These are phyloP conservation scores for Ptychoptera albimana DNA, from an alignment of 2,888 invertebrate species.

Conservation along the genomic window DNA sequence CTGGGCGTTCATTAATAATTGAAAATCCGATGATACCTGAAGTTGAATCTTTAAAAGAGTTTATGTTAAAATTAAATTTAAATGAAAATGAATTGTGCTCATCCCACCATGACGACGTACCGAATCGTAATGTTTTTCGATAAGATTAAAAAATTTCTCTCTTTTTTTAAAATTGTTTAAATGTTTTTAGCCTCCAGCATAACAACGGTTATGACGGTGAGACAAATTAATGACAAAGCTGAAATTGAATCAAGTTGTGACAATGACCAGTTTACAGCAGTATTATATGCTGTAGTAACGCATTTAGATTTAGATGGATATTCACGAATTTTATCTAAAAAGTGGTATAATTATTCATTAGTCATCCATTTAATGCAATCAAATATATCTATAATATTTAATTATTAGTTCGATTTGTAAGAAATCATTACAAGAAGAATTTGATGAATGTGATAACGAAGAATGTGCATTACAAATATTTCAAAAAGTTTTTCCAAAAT, in stretches of 20 bases:
- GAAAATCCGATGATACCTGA: slow-evolving; percentile 56
- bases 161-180: slow-evolving; percentile 7
- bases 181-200: slow-evolving; percentile 33
- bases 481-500: background rate
- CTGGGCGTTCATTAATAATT: slow-evolving; percentile 44
- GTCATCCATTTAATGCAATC: too few relatives aligned
- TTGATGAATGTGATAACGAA: background rate
- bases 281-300: slow-evolving; percentile 48
- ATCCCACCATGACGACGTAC: slow-evolving; percentile 15
- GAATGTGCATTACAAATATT: background rate
- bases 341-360: slow-evolving; percentile 20
- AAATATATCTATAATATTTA: too few relatives aligned
- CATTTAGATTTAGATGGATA: slow-evolving; percentile 54
- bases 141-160: too few relatives aligned
- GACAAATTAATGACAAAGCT: slow-evolving; percentile 35
- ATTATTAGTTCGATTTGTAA: background rate
- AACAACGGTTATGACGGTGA: slow-evolving; percentile 40
- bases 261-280: slow-evolving; percentile 47
- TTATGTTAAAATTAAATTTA: slow-evolving; percentile 27
- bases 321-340: slow-evolving; percentile 21
- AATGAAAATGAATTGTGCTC: slow-evolving; percentile 13
- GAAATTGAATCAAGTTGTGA: slow-evolving; percentile 25
- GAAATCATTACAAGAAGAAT: background rate
- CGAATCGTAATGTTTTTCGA: slow-evolving; percentile 33
- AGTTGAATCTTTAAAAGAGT: slow-evolving; percentile 37